Conservation (phyloP, 1,140 invertebrate genomes). For the Heterodera schachtii region DNA sequence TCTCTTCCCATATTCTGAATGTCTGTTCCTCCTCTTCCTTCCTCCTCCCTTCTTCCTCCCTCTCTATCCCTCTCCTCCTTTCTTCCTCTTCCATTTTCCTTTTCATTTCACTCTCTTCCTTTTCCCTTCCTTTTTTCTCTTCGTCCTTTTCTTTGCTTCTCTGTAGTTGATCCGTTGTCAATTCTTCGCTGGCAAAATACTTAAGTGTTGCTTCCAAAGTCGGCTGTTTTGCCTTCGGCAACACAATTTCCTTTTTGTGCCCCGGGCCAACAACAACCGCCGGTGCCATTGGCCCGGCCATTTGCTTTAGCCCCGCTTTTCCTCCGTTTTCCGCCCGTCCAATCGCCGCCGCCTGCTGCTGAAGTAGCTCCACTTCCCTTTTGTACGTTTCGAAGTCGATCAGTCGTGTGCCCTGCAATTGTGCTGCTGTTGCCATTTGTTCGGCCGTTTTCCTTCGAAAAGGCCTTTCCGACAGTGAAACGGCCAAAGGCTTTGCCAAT, state of each 20-base stretch:
- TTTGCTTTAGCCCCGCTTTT: neutral
- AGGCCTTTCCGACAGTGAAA: neutral
- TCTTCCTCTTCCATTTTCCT: conserved; percentile 23
- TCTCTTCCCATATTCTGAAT: neutral
- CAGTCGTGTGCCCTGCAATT: conserved; percentile 14
- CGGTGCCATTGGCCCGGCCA: conserved; percentile 33
- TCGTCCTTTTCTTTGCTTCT: neutral
- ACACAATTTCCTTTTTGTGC: neutral
- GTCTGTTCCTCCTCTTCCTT: neutral
- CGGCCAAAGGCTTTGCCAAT: neutral
- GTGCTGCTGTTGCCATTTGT: conserved; percentile 13
- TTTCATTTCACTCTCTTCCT: neutral
- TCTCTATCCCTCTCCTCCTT: neutral
- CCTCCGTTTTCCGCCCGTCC: neutral
- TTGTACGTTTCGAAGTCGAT: conserved; percentile 53
- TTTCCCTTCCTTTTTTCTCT: neutral
- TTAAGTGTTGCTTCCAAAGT: conserved; percentile 21
- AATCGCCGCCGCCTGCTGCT: conserved; percentile 38
- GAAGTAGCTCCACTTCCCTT: conserved; percentile 45
- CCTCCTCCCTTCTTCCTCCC: neutral
- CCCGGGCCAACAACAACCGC: conserved; percentile 30
- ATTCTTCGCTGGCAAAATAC: conserved; percentile 31
- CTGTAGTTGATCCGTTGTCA: neutral
- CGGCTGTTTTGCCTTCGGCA: conserved; percentile 16
- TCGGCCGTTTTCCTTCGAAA: neutral